Percentiles rank a stretch among this genome's conserved stretches.
Conservation (phyloP, 2,113 vertebrate genomes). For the Rhipidura dahli region DNA sequence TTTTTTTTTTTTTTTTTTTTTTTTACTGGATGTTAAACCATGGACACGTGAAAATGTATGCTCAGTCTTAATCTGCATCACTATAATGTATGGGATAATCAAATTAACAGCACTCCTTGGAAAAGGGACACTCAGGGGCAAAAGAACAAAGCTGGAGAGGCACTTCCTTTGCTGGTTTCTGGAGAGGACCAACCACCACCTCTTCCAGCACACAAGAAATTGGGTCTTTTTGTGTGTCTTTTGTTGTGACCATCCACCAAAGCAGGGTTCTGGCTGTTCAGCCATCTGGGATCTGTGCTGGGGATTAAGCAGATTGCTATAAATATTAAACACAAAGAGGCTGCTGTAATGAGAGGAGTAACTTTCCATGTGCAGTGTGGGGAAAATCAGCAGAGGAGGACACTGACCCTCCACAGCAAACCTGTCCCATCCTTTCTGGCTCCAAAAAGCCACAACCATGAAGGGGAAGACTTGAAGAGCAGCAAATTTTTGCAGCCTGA, state of each 20-base stretch:
- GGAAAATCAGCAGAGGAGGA: not conserved
- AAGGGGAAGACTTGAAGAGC: not conserved
- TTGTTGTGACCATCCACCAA: not conserved
- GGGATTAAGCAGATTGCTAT: not conserved
- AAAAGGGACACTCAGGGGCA: not conserved
- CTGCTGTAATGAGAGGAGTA: not conserved
- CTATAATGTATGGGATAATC: not conserved
- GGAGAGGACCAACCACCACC: not conserved
- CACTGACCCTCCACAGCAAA: not conserved
- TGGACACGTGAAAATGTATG: not conserved
- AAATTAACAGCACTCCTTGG: not conserved
- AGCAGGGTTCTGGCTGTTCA: not conserved
- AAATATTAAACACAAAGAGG: not conserved
- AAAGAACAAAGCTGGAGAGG: not conserved
- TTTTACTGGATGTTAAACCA: not conserved
- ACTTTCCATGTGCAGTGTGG: not conserved
- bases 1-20: not conserved
- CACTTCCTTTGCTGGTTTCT: not conserved
- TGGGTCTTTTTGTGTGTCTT: not conserved
- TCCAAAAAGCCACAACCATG: not conserved
- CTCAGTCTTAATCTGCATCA: not conserved
- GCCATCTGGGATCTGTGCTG: not conserved
- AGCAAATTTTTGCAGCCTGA: not conserved
- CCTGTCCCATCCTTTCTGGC: not conserved
- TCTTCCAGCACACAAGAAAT: not conserved